These are phyloP conservation scores for Eurystomus glaucurus DNA, from an alignment of 2,797 vertebrate species.

Conservation along the genomic window DNA sequence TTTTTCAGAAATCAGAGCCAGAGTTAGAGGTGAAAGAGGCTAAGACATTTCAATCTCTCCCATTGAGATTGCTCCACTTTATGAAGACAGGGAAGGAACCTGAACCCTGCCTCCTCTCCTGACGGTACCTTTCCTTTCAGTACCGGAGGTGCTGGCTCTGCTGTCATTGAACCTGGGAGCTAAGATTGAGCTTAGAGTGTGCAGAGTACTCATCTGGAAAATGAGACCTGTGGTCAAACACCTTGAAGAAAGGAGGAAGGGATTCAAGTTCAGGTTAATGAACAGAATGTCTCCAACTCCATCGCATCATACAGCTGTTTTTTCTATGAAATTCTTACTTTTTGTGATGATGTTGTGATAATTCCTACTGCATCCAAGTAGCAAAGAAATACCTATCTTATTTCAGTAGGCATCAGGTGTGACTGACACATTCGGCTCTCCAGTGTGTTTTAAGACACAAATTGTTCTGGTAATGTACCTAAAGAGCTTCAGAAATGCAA, in stretches of 20 bases:
- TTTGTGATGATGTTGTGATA: background rate
- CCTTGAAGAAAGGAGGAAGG: background rate
- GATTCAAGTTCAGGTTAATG: background rate
- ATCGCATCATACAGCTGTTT: background rate
- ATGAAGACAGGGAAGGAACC: background rate
- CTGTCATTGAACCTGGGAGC: background rate
- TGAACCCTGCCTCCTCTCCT: background rate
- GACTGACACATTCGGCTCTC: background rate
- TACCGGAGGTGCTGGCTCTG: background rate
- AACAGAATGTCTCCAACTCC: background rate
- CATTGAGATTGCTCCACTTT: rapidly evolving
- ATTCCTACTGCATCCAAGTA: background rate
- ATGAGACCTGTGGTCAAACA: background rate
- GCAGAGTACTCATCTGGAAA: background rate
- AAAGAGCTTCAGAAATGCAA: background rate
- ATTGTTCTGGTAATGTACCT: background rate
- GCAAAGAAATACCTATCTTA: background rate
- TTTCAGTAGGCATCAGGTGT: background rate
- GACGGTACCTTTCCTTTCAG: background rate
- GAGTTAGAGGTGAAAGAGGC: background rate
- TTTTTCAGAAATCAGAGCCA: background rate
- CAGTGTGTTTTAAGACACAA: background rate
- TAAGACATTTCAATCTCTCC: background rate
- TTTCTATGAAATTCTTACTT: background rate
- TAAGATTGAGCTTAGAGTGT: background rate